Conservation (phyloP, 1,140 invertebrate species). For the Drosophila pseudoananassae region DNA sequence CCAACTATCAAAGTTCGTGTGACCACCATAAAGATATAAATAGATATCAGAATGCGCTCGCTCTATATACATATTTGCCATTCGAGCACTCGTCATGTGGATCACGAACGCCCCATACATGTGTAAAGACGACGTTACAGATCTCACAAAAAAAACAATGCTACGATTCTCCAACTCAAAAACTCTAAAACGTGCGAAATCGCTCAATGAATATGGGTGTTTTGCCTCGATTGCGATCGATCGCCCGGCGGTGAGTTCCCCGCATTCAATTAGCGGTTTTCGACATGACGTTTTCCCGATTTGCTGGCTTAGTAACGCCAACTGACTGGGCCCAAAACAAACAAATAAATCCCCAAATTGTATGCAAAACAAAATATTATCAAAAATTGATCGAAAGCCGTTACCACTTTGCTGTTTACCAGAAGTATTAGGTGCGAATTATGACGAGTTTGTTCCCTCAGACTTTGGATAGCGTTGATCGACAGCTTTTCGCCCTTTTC, state of each 20-base stretch:
- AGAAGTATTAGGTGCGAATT: conserved; percentile 65
- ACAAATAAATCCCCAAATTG: conserved; percentile 57
- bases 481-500: conserved; percentile 14
- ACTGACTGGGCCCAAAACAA: conserved; percentile 20
- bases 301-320: conserved; percentile 31
- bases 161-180: not conserved
- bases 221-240: conserved; percentile 30
- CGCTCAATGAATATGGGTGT: conserved; percentile 56
- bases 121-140: conserved; percentile 51
- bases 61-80: conserved; percentile 25
- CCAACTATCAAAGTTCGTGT: conserved; percentile 30
- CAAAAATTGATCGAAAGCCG: conserved; percentile 64
- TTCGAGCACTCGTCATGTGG: conserved; percentile 43
- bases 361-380: conserved; percentile 80
- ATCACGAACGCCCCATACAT: conserved; percentile 58
- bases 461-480: conserved; percentile 26
- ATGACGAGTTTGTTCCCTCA: conserved; percentile 56
- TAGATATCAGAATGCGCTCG: conserved; percentile 24
- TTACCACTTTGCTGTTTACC: conserved; percentile 53
- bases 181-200: conserved; percentile 63
- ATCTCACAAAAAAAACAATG: conserved; percentile 6
- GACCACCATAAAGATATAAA: conserved; percentile 46
- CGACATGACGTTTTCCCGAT: conserved; percentile 60
- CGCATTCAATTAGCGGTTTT: conserved; percentile 68
- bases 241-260: conserved; percentile 31